Base-by-base conservation (phyloP, 2,797 vertebrate species). In the Oryzias dopingdopingensis region DNA sequence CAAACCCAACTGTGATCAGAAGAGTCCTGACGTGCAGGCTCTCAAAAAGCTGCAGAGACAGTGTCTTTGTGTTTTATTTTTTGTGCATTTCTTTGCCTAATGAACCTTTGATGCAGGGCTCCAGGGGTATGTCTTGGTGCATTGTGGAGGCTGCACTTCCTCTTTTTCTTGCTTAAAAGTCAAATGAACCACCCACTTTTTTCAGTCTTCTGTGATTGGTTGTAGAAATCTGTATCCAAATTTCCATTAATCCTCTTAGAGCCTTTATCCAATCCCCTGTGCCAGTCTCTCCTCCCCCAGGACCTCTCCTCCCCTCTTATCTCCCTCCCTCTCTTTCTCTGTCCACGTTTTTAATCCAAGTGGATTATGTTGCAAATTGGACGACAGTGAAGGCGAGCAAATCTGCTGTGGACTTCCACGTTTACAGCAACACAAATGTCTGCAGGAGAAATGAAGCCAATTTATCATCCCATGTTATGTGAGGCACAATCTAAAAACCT, bases 191-290 rank as follows among this genome's bases (percentile, higher is more conserved):
- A 66, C 48, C 4, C 53, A 57, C 62, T 52, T 57, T 65, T 72
- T 79, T 72, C 64, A 52, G 59, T 53, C 48, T 26, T 16, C 77
- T 86, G 82, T 53, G 62, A 88, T 81, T 89, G 86, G 89, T 85
- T 57, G 67, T 72, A 58, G 64, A 17, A 84, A 65, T 82, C 90
- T 83, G 72, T 92, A 92, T 92, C 85, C 86, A 88, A 90, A 93
- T 92, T 89, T 81, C 84, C 90, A 90, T 71, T 94, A 95, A 96
- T 95, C 95, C 92, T 67, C 83, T 91, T 90, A 92, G 88, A 91
- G 84, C 85, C 74, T 78, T 90, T 80, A 65, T 80, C 88, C 90
- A 90, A 87, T 89, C 88, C 79, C 46, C 71, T 66, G 64, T 63
- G 42, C 69, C 73, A 52, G 67, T 70, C 62, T 66, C 56, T 81